Base-by-base conservation (phyloP, 2,888 invertebrate species). In the Xylota sylvarum region DNA sequence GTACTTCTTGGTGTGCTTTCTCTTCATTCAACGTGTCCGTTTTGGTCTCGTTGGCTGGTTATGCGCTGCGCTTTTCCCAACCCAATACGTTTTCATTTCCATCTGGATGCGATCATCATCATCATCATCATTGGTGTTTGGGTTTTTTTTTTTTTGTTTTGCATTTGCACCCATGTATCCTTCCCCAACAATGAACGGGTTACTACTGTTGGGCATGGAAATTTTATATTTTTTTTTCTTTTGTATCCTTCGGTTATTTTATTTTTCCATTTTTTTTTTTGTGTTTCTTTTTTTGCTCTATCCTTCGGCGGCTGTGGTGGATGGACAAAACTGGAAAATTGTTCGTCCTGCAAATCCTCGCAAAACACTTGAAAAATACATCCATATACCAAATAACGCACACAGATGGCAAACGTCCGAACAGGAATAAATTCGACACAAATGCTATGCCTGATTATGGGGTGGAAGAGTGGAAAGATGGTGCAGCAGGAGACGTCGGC, bases 381-480 rank as follows among this genome's bases (percentile, higher is more conserved):
- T 37, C 56, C 64, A 32, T n/a, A n/a, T 46, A 69, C 62, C 60
- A 65, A 14, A 37, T 58, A 12, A 67, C 46, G n/a, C n/a, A 50
- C 50, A 40, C 74, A 92, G 91, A 90, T 91, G 92, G 92, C 89
- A 92, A 91, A 90, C 91, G 92, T 90, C 92, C 91, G 89, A 90
- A 92, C 91, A 90, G 92, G 90, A 91, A 91, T 91, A 92, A 92
- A 91, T 91, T 94, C 86, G 94, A 95, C 90, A 94, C 94, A 91
- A 94, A 95, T 93, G 94, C 94, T 88, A 93, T 94, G 88, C 94
- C 94, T 88, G 96, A 95, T 93, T 95, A 95, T 92, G 96, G 95
- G 90, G 94, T 95, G 89, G 95, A 96, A 93, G 96, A 95, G 93
- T 95, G 95, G 95, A 95, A 95, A 92, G 95, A 95, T 92, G 93